Evolutionary conservation across 2,797 vertebrate species (phyloP).

Genomic region (Capromys pilorides): DNA sequence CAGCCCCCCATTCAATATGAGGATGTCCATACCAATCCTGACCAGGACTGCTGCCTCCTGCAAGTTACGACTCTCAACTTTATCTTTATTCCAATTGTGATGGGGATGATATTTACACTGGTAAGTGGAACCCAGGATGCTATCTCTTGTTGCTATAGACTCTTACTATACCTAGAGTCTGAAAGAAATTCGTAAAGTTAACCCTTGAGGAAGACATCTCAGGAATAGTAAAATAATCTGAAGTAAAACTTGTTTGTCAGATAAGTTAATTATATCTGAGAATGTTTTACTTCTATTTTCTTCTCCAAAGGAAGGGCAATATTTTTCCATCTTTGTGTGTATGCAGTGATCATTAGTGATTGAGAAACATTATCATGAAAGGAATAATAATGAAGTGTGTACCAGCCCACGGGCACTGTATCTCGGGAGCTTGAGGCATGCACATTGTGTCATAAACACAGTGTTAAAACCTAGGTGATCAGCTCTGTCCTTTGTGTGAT

Average conservation of each 20-base stretch:
- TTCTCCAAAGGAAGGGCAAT: not conserved
- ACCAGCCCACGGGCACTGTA: not conserved
- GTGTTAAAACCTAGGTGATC: not conserved
- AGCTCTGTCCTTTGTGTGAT: constrained; percentile 38
- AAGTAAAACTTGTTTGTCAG: constrained; percentile 35
- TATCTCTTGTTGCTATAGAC: not conserved
- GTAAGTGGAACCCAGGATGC: constrained; percentile 85
- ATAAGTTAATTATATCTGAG: not conserved
- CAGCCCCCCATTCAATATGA: constrained; percentile 91
- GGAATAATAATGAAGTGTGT: not conserved
- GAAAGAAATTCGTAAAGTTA: constrained; percentile 48
- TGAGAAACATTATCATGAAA: not conserved
- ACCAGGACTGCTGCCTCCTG: constrained; percentile 95
- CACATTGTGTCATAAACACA: not conserved
- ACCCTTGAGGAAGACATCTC: constrained; percentile 18
- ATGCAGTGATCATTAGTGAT: not conserved
- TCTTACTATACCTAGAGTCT: not conserved
- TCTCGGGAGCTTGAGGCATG: not conserved
- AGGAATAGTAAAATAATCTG: constrained; percentile 24
- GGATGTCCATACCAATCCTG: constrained; percentile 95
- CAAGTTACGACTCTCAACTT: constrained; percentile 98
- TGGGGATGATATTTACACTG: constrained; percentile 97
- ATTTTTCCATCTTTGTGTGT: not conserved
- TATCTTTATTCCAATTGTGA: constrained; percentile 96
- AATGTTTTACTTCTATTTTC: constrained; percentile 17